Percentiles rank a stretch among this genome's conserved stretches.
Conservation (phyloP, 1,140 invertebrate species). For the Cephus cinctus region DNA sequence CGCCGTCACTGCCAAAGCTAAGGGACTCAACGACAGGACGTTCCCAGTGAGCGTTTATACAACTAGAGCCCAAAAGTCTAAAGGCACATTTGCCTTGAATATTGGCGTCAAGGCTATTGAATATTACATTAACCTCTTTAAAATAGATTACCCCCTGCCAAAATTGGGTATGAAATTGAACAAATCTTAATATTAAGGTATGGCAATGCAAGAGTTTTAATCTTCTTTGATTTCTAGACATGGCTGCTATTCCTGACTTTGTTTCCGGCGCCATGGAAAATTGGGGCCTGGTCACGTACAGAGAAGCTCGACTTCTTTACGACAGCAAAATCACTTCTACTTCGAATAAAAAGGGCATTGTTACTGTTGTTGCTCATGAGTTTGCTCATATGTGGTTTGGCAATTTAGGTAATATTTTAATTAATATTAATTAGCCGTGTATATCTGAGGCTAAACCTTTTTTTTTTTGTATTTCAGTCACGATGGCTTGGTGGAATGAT, state of each 20-base stretch:
- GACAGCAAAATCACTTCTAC: constrained; percentile 68
- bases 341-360: constrained; percentile 74
- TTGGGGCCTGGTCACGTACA: constrained; percentile 83
- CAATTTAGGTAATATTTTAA: constrained; percentile 65
- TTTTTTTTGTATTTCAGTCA: constrained; percentile 62
- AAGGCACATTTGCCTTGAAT: constrained; percentile 77
- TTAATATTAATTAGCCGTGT: constrained; percentile 8
- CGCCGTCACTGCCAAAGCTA: constrained; percentile 57
- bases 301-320: constrained; percentile 81
- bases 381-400: constrained; percentile 93
- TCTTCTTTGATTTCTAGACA: constrained; percentile 64
- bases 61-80: constrained; percentile 69
- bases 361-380: constrained; percentile 84
- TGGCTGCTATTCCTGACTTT: constrained; percentile 94
- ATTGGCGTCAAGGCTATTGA: constrained; percentile 78
- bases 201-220: no score
- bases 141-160: constrained; percentile 80
- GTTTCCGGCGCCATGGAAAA: constrained; percentile 95
- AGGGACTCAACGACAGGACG: constrained; percentile 54
- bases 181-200: neutral
- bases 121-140: constrained; percentile 86
- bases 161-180: constrained; percentile 68
- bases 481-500: constrained; percentile 91
- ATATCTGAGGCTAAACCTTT: no score
- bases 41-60: constrained; percentile 74